A percentile compares a stretch with the other conserved stretches of the same genome.
Conservation (phyloP, 2,888 invertebrate species). For the Drosophila anceps region DNA sequence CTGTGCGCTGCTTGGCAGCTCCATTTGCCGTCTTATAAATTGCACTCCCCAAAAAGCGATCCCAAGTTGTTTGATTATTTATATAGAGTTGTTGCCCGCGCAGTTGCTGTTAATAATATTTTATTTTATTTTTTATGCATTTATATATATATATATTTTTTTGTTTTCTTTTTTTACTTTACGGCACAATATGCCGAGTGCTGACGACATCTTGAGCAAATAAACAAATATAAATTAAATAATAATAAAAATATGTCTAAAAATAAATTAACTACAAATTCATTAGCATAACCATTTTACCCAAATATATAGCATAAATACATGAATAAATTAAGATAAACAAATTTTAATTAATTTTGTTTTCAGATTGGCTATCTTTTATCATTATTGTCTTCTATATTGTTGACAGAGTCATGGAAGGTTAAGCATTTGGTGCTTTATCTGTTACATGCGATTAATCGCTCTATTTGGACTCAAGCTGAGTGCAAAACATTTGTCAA, state of each 20-base stretch:
- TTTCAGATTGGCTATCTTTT: conserved; percentile 4
- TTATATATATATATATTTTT: conserved; percentile 37
- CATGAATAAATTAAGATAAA: neutral
- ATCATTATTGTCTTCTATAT: conserved; percentile 19
- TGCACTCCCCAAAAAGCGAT: conserved; percentile 29
- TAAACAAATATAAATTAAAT: conserved; percentile 54
- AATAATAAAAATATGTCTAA: conserved; percentile 22
- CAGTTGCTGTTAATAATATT: conserved; percentile 49
- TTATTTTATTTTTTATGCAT: conserved; percentile 32
- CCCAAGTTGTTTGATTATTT: conserved; percentile 51
- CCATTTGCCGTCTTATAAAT: conserved; percentile 54
- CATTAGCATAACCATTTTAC: conserved; percentile 34
- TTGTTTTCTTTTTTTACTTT: conserved; percentile 60
- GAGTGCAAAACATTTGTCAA: conserved; percentile 61
- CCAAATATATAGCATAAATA: neutral
- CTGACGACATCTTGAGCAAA: conserved; percentile 57
- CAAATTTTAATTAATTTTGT: neutral
- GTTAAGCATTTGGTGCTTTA: neutral
- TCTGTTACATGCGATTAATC: conserved; percentile 38
- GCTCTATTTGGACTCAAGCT: conserved; percentile 40
- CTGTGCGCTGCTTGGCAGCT: conserved; percentile 34
- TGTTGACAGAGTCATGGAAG: conserved; percentile 8
- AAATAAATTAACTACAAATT: conserved; percentile 41
- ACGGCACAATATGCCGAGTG: conserved; percentile 56
- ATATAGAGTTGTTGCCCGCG: conserved; percentile 49